phyloP scores from a whole-genome alignment of 2,113 vertebrate genomes.

The Cettia cetti region DNA sequence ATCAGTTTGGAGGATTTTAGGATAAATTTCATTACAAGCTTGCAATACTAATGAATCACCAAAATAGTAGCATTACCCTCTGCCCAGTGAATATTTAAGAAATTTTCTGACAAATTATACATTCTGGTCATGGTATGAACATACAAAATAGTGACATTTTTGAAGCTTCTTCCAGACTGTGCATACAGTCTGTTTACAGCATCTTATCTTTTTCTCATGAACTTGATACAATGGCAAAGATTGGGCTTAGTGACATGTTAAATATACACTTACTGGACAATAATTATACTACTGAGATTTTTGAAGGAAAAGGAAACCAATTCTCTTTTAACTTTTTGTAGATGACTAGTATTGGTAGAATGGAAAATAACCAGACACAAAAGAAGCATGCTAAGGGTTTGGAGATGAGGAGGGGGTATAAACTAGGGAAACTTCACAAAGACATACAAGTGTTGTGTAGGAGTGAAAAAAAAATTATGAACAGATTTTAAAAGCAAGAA shows the following conservation, averaged over 20 bases:
- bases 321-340: background rate
- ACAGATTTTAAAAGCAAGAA: background rate
- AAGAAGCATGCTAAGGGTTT: background rate
- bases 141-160: background rate
- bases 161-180: background rate
- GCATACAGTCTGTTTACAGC: background rate
- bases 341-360: background rate
- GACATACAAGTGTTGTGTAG: background rate
- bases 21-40: background rate
- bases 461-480: constrained; percentile 8
- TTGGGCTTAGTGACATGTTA: background rate
- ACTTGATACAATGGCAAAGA: background rate
- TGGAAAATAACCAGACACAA: background rate
- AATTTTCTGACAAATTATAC: background rate
- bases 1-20: background rate
- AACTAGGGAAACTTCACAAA: background rate
- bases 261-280: background rate
- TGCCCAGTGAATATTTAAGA: background rate
- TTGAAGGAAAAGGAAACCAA: background rate
- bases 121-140: background rate
- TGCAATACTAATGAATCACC: background rate
- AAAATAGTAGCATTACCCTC: background rate
- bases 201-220: background rate
- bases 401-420: background rate
- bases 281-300: background rate